Evolutionary conservation across 2,888 invertebrate species (phyloP), one percentile per base, ranked within the genome.

Genomic region (Rhorus exstirpatorius): DNA sequence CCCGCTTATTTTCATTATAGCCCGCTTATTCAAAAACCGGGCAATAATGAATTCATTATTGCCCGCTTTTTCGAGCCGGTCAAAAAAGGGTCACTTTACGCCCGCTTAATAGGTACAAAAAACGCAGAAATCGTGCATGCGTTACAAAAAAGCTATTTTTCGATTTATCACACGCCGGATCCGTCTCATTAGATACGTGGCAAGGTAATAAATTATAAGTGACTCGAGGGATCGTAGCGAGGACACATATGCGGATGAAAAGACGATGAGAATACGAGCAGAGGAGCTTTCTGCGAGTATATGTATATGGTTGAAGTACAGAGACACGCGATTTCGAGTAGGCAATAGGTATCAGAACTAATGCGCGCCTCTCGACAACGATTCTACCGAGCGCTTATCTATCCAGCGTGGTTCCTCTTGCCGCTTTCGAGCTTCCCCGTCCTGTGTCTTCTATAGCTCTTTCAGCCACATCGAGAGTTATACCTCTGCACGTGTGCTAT

Each of bases 301-400:
- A 12, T 44, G 12, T 1, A 63, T 44, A 63, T 63, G 12, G 14
- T 60, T 12, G 10, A 10, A 38, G 46, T 17, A 58, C 31, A 19
- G 21, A 26, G 44, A 63, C 4, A 46, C 21, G n/a, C 63, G 19
- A 58, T 46, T 21, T 63, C 63, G 26, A 53, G 41, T 44, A 31
- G 19, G 41, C 35, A 41, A 78, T 53, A 53, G 60, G 70, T 61
- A 63, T 51, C 61, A 65, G 38, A 35, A n/a, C 58, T 63, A 65
- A 67, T 53, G 72, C 67, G 72, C 67, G 41, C 67, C 79, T 60
- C 49, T 46, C 51, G 67, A 44, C 65, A 53, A 44, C 51, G 44
- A 63, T 70, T 63, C 53, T 12, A n/a, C 7, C 51, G 21, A 60
- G 51, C 60, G 44, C 72, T 79, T 74, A 79, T 67, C 72, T 51